Base-by-base conservation (phyloP, 1,140 invertebrate genomes). In the Leguminivora glycinivorella region DNA sequence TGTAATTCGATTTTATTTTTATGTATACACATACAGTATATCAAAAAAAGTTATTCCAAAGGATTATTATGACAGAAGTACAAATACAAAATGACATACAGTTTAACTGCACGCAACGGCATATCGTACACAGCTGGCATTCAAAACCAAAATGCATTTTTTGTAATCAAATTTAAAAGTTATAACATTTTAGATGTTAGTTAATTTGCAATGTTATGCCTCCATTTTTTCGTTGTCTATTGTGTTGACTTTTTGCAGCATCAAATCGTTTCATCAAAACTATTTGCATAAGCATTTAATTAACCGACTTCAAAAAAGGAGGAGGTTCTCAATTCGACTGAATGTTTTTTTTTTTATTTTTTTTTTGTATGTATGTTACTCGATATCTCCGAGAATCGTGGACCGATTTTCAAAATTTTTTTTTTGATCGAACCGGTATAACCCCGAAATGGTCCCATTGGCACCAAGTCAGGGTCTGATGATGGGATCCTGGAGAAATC, bases 261-360 rank as follows among this genome's bases (percentile, higher is more conserved):
- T 52, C 47, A 19, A 52, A 52, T 52, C 19, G 47, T 17, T 29
- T 63, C 26, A 29, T 34, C 58, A 63, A 58, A 63, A 63, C 58
- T 9, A 63, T 63, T 63, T 63, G 58, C 29, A 63, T 63, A 63
- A 58, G n/a, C 56, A 19, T 63, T 63, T 70, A 63, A 40, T 70
- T n/a, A n/a, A n/a, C n/a, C n/a, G n/a, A n/a, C n/a, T n/a, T n/a
- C n/a, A n/a, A n/a, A n/a, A n/a, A n/a, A n/a, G n/a, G n/a, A n/a
- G n/a, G n/a, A n/a, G n/a, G n/a, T n/a, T n/a, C n/a, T n/a, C n/a
- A n/a, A n/a, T n/a, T n/a, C n/a, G n/a, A n/a, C n/a, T n/a, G n/a
- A n/a, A n/a, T n/a, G n/a, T n/a, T n/a, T n/a, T n/a, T n/a, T n/a
- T n/a, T n/a, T n/a, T n/a, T n/a, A n/a, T n/a, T n/a, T n/a, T n/a